phyloP scores from a whole-genome alignment of 2,888 invertebrate genomes.

The Calliphora vomitoria region DNA sequence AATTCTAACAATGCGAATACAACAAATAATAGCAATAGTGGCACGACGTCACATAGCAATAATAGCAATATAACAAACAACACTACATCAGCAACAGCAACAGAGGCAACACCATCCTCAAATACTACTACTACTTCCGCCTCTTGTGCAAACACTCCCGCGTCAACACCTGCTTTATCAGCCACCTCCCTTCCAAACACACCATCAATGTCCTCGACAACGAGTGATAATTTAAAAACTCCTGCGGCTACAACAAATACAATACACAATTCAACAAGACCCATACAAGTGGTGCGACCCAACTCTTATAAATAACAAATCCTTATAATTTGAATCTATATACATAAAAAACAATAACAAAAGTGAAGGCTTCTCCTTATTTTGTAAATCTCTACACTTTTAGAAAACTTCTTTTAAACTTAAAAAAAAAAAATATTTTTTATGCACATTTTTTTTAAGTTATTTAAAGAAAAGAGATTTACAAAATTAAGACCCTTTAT shows the following conservation, averaged over 20 bases:
- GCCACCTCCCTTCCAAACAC: constrained; percentile 10
- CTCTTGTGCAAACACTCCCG: constrained; percentile 47
- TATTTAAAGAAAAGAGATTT: background rate
- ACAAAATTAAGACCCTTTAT: background rate
- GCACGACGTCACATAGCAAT: constrained; percentile 14
- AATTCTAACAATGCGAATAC: constrained; percentile 64
- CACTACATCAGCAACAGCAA: constrained; percentile 52
- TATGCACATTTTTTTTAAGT: background rate
- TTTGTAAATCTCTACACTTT: background rate
- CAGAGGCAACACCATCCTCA: too few relatives aligned
- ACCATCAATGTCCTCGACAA: background rate
- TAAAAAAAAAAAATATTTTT: background rate
- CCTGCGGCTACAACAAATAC: constrained; percentile 75
- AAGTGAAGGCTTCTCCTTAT: background rate
- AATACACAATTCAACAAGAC: constrained; percentile 52
- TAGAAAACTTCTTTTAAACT: background rate
- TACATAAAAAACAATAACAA: background rate
- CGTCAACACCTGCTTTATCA: constrained; percentile 44
- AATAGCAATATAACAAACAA: constrained; percentile 54
- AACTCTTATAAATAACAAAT: constrained; percentile 68
- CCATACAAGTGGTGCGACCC: constrained; percentile 65
- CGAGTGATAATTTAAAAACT: constrained; percentile 75
- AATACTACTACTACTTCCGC: constrained; percentile 34
- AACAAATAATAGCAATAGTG: constrained; percentile 55
- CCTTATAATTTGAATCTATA: constrained; percentile 28